phyloP scores from a whole-genome alignment of 2,797 vertebrate species.

The Nothura maculosa region DNA sequence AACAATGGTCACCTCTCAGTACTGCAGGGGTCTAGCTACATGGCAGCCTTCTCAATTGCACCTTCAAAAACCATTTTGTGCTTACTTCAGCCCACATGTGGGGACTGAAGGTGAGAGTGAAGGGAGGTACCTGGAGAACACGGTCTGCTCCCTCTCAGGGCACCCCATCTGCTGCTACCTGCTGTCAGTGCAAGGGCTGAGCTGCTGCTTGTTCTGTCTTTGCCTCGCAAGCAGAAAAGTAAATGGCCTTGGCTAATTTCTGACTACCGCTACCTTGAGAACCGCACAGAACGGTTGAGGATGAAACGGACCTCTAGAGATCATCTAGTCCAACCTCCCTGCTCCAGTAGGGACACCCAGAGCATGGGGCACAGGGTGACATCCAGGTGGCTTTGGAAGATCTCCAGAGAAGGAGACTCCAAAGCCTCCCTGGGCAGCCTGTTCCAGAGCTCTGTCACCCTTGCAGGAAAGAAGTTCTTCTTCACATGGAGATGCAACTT shows the following conservation, averaged over 20 bases:
- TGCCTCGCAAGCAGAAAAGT: not conserved
- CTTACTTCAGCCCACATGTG: not conserved
- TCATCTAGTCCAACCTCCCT: too few species aligned
- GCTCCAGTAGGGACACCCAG: too few species aligned
- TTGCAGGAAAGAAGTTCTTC: too few species aligned
- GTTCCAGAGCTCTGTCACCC: too few species aligned
- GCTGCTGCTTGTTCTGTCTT: not conserved
- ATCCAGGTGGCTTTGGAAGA: too few species aligned
- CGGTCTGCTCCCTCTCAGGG: not conserved
- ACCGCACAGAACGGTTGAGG: too few species aligned
- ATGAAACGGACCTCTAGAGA: too few species aligned
- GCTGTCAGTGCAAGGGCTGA: not conserved
- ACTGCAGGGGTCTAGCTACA: not conserved
- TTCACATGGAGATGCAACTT: too few species aligned
- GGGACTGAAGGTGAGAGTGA: not conserved
- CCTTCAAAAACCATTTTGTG: not conserved
- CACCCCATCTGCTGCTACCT: not conserved
- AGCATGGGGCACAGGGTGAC: too few species aligned
- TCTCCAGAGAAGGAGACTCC: too few species aligned
- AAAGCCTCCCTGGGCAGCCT: too few species aligned
- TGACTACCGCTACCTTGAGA: not conserved
- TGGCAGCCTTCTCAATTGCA: not conserved
- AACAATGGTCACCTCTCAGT: not conserved
- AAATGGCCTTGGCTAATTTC: not conserved
- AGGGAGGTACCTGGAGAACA: not conserved